Evolutionary conservation across 2,113 vertebrate species (phyloP).

Genomic region (Chloropsis hardwickii): DNA sequence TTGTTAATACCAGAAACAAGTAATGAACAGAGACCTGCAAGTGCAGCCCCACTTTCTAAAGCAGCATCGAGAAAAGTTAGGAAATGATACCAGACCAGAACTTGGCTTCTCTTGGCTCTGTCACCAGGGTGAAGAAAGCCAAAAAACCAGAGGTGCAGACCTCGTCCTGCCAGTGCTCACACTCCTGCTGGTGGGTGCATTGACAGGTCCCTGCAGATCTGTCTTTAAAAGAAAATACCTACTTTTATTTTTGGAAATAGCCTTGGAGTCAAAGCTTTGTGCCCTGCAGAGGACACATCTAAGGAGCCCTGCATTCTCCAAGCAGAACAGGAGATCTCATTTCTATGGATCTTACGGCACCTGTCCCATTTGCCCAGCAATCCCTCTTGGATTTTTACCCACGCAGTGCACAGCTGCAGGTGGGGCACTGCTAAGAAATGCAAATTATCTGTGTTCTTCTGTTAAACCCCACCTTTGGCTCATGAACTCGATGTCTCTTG

Average conservation of each 20-base stretch:
- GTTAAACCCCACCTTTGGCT: not conserved
- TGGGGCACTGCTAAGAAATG: not conserved
- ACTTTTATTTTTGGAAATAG: not conserved
- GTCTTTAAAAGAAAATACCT: not conserved
- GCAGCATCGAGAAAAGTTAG: not conserved
- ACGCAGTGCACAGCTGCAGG: not conserved
- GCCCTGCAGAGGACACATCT: not conserved
- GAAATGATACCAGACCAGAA: not conserved
- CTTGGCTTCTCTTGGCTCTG: not conserved
- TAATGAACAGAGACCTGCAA: not conserved
- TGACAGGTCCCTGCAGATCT: not conserved
- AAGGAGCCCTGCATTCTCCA: not conserved
- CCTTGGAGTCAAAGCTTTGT: not conserved
- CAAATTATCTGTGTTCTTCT: not conserved
- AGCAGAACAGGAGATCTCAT: not conserved
- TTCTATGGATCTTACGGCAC: rapidly evolving
- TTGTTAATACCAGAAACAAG: not conserved
- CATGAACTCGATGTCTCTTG: rapidly evolving
- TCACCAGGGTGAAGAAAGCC: not conserved
- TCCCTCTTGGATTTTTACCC: not conserved
- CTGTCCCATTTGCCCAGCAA: not conserved
- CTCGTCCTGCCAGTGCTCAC: not conserved
- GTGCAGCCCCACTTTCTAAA: not conserved
- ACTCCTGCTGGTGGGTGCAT: not conserved
- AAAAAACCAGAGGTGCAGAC: not conserved